These are phyloP conservation scores for Charina bottae DNA, from an alignment of 2,113 vertebrate species.

Conservation along the genomic window DNA sequence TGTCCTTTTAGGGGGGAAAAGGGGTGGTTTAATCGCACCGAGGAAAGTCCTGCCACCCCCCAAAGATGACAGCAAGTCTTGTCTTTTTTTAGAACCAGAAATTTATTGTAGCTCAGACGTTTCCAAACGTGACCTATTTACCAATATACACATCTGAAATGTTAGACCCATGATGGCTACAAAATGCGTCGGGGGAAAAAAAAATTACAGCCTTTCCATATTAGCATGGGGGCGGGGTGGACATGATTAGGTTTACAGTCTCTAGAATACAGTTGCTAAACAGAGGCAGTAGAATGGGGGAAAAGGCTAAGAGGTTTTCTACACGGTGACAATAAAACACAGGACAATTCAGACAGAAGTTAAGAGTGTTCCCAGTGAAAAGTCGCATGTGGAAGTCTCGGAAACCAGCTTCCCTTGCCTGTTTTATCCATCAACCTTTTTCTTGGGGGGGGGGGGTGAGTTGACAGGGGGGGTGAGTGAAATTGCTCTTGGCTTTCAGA, in stretches of 20 bases:
- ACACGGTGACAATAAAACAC: slow-evolving; percentile 87
- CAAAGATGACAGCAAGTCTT: neutral
- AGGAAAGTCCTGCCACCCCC: neutral
- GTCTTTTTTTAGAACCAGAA: slow-evolving; percentile 74
- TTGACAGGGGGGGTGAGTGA: slow-evolving; percentile 21
- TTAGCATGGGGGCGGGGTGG: slow-evolving; percentile 62
- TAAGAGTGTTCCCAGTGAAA: slow-evolving; percentile 77
- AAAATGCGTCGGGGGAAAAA: slow-evolving; percentile 74
- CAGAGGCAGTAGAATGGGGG: slow-evolving; percentile 78
- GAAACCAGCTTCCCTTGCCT: slow-evolving; percentile 72
- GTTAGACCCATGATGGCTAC: slow-evolving; percentile 76
- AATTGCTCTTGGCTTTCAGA: slow-evolving; percentile 36
- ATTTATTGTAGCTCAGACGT: slow-evolving; percentile 83
- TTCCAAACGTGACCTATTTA: slow-evolving; percentile 80
- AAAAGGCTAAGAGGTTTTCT: slow-evolving; percentile 74
- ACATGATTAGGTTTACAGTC: slow-evolving; percentile 71
- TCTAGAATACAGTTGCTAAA: slow-evolving; percentile 83
- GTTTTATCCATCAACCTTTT: slow-evolving; percentile 78
- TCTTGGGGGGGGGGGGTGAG: slow-evolving; percentile 4
- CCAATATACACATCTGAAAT: slow-evolving; percentile 82
- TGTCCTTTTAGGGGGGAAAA: neutral
- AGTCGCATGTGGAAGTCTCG: slow-evolving; percentile 14
- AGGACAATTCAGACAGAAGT: slow-evolving; percentile 81
- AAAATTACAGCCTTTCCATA: slow-evolving; percentile 77
- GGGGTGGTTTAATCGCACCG: neutral